phyloP scores from a whole-genome alignment of 2,888 invertebrate species.

The Hemaris fuciformis region DNA sequence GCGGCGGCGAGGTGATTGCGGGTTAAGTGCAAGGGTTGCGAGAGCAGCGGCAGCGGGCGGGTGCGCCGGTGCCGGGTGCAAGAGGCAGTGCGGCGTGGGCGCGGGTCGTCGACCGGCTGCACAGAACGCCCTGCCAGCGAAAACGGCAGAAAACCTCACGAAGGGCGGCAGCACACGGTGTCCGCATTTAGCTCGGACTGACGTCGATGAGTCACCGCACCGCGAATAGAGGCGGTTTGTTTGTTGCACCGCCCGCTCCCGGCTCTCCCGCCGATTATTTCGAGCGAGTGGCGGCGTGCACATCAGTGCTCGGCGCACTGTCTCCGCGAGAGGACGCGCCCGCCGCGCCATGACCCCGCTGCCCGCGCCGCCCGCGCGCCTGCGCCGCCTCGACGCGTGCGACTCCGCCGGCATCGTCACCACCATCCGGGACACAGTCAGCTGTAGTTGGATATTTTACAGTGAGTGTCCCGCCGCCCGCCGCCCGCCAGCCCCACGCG shows the following conservation, averaged over 20 bases:
- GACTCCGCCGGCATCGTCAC: conserved; percentile 80
- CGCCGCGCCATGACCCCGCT: conserved; percentile 74
- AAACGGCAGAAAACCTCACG: conserved; percentile 76
- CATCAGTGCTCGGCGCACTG: conserved; percentile 70
- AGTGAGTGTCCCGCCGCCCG: conserved; percentile 77
- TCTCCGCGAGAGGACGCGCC: conserved; percentile 63
- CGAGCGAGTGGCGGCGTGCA: conserved; percentile 56
- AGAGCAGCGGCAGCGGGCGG: background rate
- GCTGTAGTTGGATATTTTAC: conserved; percentile 89
- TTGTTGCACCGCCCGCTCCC: conserved; percentile 77
- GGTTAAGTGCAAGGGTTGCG: conserved; percentile 15
- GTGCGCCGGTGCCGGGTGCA: conserved; percentile 63
- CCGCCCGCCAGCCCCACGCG: conserved; percentile 21
- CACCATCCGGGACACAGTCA: conserved; percentile 84
- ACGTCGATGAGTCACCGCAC: conserved; percentile 76
- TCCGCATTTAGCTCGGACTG: conserved; percentile 80
- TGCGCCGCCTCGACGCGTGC: conserved; percentile 53
- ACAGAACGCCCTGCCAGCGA: conserved; percentile 69
- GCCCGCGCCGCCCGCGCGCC: conserved; percentile 67
- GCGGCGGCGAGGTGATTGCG: background rate
- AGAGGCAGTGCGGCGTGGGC: conserved; percentile 58
- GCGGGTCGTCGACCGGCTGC: conserved; percentile 76
- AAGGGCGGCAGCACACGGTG: conserved; percentile 78
- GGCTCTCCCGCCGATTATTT: conserved; percentile 74
- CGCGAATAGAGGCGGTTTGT: conserved; percentile 78